These are phyloP conservation scores for Drosophila melanosoma DNA, from an alignment of 2,888 invertebrate genomes.

Conservation along the genomic window DNA sequence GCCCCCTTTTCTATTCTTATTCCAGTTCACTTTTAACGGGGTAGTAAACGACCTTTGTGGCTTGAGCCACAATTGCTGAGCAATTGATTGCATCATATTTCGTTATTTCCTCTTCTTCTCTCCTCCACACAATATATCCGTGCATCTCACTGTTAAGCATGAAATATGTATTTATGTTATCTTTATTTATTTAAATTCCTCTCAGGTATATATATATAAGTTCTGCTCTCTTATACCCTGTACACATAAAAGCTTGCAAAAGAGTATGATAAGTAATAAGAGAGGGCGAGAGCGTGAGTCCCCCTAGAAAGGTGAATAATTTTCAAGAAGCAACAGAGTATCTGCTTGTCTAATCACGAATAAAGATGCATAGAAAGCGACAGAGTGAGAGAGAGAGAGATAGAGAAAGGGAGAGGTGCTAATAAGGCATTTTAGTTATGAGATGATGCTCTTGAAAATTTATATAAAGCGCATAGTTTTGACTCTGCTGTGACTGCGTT, in stretches of 20 bases:
- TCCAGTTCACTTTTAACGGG: constrained; percentile 6
- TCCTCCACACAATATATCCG: constrained; percentile 29
- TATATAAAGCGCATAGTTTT: constrained; percentile 9
- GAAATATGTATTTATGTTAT: not conserved
- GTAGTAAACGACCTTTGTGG: constrained; percentile 7
- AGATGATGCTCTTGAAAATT: constrained; percentile 6
- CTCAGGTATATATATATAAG: not conserved
- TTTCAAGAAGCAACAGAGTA: not conserved
- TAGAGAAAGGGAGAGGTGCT: constrained; percentile 14
- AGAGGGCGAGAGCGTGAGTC: not conserved
- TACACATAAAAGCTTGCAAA: not conserved
- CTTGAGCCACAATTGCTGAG: constrained; percentile 18
- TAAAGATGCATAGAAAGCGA: too few relatives aligned
- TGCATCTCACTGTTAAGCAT: not conserved
- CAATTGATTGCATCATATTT: constrained; percentile 13
- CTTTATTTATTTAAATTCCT: not conserved
- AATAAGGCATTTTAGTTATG: constrained; percentile 11
- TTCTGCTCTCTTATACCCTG: constrained; percentile 6
- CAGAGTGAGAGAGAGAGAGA: not conserved
- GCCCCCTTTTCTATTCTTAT: constrained; percentile 39
- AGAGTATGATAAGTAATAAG: not conserved
- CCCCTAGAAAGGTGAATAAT: not conserved
- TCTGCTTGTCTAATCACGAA: not conserved
- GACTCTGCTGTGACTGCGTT: not conserved
- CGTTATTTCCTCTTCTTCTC: constrained; percentile 15